Evolutionary conservation across 2,888 invertebrate species (phyloP), one percentile per base, ranked within the genome.

Genomic region (Melanchra persicariae): DNA sequence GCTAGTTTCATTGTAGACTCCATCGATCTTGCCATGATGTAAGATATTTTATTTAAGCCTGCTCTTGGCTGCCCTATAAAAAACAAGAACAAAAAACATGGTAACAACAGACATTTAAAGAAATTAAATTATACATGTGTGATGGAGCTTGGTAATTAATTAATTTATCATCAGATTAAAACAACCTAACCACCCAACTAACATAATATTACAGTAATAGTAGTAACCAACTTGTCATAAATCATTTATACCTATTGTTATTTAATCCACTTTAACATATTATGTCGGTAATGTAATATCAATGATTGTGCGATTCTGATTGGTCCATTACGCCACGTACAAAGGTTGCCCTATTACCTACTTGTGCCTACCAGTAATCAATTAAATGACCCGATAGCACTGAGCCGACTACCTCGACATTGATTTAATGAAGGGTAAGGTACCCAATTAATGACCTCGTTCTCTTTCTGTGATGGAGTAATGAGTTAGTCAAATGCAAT

Each of bases 381-480:
- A 63, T 75, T 30, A 40, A 54, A 43, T 64, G 37, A 51, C n/a
- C 49, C 37, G 59, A 63, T 63, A 43, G n/a, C 40, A 47, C 40
- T 51, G 24, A 51, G 54, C 64, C 30, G 19, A 22, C 47, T 49
- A 10, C 19, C 26, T 51, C 43, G 55, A 60, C 76, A 69, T 69
- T 76, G 69, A 75, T 69, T 69, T 65, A 76, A 51, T 79, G 66
- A 74, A 57, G 49, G 61, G 37, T 61, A 37, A 57, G 47, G 49
- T 73, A 34, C 24, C 26, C 34, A 73, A 64, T 74, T 49, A 73
- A 79, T 72, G n/a, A 37, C 34, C 12, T 47, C 30, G 26, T 61
- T 45, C 26, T 59, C 30, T 49, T 26, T 47, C 24, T 40, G 40
- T 47, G 43, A 52, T 61, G 57, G 57, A 26, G 22, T 51, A 77